Evolutionary conservation across 2,888 invertebrate species (phyloP).

Genomic region (Drosophila sordidula): DNA sequence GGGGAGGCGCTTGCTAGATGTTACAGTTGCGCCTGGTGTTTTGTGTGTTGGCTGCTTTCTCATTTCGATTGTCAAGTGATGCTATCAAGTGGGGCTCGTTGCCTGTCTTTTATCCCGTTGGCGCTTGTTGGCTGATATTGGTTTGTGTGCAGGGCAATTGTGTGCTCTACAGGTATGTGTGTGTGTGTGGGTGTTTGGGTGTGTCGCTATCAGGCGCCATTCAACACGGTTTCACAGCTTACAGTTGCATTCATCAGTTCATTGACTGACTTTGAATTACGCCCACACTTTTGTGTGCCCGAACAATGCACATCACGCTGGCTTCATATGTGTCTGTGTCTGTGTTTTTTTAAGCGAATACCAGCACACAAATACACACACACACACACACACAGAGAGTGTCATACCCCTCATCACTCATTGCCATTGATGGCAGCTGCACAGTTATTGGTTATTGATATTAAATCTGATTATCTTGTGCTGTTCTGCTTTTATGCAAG

Average conservation of each 20-base stretch:
- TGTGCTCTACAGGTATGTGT: slow-evolving; percentile 31
- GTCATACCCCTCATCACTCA: slow-evolving; percentile 31
- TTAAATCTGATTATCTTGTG: slow-evolving; percentile 61
- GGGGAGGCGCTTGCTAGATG: slow-evolving; percentile 2
- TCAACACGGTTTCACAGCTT: slow-evolving; percentile 56
- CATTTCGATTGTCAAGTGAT: slow-evolving; percentile 73
- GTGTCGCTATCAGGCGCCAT: slow-evolving; percentile 15
- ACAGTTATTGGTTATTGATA: slow-evolving; percentile 72
- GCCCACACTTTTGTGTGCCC: slow-evolving; percentile 24
- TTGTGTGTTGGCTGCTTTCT: slow-evolving; percentile 32
- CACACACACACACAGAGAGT: slow-evolving; percentile 6
- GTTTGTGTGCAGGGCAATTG: slow-evolving; percentile 40
- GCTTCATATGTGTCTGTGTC: not conserved
- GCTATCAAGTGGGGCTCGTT: slow-evolving; percentile 56
- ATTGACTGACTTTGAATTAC: slow-evolving; percentile 58
- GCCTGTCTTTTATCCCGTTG: slow-evolving; percentile 29
- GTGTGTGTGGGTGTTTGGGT: slow-evolving; percentile 2
- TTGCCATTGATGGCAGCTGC: slow-evolving; percentile 38
- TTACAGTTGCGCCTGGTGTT: slow-evolving; percentile 20
- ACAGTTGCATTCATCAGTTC: slow-evolving; percentile 68
- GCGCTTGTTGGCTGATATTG: slow-evolving; percentile 34
- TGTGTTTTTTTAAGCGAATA: slow-evolving; percentile 23
- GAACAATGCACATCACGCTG: slow-evolving; percentile 49
- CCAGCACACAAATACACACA: slow-evolving; percentile 12
- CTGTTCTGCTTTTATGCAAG: slow-evolving; percentile 36